These are phyloP conservation scores for Gymnoscopelus microlampas DNA, from an alignment of 2,797 vertebrate species.

Conservation along the genomic window DNA sequence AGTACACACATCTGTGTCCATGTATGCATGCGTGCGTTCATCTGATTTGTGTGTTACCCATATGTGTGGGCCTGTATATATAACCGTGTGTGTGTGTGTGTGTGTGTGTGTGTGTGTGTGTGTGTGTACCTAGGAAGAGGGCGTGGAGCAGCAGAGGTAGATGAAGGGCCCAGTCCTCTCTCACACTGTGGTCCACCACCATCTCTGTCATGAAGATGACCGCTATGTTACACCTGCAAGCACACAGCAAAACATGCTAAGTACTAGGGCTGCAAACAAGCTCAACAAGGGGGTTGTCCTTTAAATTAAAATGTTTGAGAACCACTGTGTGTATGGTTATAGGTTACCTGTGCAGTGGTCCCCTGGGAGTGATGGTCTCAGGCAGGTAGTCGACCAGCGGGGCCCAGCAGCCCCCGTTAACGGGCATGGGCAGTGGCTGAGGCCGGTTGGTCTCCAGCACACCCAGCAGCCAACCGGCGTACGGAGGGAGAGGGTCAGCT, in stretches of 20 bases:
- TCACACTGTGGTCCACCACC: conserved; percentile 99
- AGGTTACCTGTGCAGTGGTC: conserved; percentile 92
- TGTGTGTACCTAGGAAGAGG: conserved; percentile 90
- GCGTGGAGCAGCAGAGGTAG: conserved; percentile 94
- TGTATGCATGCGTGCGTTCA: not conserved
- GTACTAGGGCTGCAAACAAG: too few relatives aligned
- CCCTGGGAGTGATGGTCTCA: conserved; percentile 95
- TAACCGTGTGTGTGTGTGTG: not conserved
- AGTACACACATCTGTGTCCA: not conserved
- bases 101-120: not conserved
- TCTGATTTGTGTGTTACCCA: not conserved
- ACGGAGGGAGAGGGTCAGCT: conserved; percentile 95
- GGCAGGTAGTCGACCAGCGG: conserved; percentile 97
- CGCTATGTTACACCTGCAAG: conserved; percentile 93
- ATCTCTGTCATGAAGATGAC: conserved; percentile 99
- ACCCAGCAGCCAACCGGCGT: conserved; percentile 92
- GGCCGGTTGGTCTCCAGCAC: conserved; percentile 94
- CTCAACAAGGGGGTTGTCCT: too few relatives aligned
- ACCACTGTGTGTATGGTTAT: conserved; percentile 32
- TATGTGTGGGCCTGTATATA: too few relatives aligned
- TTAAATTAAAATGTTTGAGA: too few relatives aligned
- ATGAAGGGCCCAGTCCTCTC: conserved; percentile 98
- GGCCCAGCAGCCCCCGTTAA: conserved; percentile 98
- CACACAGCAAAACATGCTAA: too few relatives aligned
- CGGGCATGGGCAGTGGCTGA: conserved; percentile 95